phyloP scores from a whole-genome alignment of 1,140 invertebrate species.

The Tyrophagus putrescentiae region DNA sequence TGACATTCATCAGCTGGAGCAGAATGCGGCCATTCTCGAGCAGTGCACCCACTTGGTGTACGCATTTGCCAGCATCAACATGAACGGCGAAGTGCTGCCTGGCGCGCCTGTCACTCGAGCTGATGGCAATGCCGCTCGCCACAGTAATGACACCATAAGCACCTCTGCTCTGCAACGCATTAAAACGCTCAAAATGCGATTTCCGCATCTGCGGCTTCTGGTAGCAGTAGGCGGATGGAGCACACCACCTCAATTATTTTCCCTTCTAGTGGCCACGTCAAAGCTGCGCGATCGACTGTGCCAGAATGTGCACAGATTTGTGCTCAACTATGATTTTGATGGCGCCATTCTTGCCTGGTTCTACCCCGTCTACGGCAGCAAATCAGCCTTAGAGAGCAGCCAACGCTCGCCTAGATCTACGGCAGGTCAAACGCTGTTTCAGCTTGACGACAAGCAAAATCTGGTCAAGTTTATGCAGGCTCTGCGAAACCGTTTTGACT shows the following conservation, averaged over 20 bases:
- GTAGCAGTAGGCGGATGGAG: constrained; percentile 9
- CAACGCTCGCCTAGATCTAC: neutral
- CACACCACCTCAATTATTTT: constrained; percentile 15
- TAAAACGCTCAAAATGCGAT: neutral
- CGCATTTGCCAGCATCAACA: constrained; percentile 14
- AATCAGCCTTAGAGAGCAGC: neutral
- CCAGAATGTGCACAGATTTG: constrained; percentile 10
- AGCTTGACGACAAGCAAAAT: constrained; percentile 15
- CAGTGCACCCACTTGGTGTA: constrained; percentile 12
- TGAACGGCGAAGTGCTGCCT: constrained; percentile 3
- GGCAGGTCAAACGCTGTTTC: constrained; percentile 5
- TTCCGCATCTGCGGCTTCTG: constrained; percentile 2
- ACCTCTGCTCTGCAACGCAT: neutral
- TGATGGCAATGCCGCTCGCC: neutral
- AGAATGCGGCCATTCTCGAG: neutral
- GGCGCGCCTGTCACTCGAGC: neutral
- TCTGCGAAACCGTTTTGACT: neutral
- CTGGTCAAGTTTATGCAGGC: neutral
- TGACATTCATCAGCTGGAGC: constrained; percentile 13
- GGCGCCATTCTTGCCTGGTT: constrained; percentile 17
- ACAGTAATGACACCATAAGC: neutral
- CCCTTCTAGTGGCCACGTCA: neutral
- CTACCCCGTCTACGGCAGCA: constrained; percentile 3
- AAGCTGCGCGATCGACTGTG: neutral
- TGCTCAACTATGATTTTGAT: constrained; percentile 2